Conservation (phyloP, 2,113 vertebrate genomes). For the Rhea americana region DNA sequence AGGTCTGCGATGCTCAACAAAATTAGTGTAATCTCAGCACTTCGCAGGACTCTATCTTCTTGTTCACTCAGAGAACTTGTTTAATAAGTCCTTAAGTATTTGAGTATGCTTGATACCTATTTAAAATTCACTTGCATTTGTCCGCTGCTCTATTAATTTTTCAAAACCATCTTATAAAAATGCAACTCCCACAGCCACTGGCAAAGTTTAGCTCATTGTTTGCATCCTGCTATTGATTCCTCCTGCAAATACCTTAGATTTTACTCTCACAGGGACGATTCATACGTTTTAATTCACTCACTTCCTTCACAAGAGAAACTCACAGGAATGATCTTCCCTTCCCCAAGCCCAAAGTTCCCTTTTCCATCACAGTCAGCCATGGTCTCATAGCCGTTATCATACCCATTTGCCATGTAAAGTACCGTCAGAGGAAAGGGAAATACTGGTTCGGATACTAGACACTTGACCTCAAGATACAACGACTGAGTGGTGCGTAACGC, state of each 20-base stretch:
- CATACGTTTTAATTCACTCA: constrained; percentile 12
- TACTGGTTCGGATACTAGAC: not conserved
- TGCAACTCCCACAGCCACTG: not conserved
- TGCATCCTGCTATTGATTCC: not conserved
- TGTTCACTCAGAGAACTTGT: not conserved
- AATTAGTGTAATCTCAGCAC: not conserved
- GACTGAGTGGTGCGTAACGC: not conserved
- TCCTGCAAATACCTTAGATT: not conserved
- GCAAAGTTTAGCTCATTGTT: constrained; percentile 7
- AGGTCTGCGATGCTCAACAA: not conserved
- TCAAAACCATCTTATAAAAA: constrained; percentile 14
- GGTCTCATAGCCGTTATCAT: not conserved
- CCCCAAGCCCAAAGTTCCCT: not conserved
- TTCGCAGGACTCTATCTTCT: not conserved
- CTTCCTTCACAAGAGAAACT: not conserved
- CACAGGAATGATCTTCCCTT: not conserved
- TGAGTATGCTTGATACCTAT: not conserved
- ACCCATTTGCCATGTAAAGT: not conserved
- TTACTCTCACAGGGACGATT: not conserved
- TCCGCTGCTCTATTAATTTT: not conserved
- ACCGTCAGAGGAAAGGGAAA: not conserved
- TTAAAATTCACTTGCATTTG: not conserved
- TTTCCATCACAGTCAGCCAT: not conserved
- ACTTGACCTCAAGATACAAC: not conserved
- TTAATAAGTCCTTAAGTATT: not conserved